Percentiles rank a stretch among this genome's conserved stretches.
Conservation (phyloP, 1,140 invertebrate genomes). For the Panagrolaimus sp. region DNA sequence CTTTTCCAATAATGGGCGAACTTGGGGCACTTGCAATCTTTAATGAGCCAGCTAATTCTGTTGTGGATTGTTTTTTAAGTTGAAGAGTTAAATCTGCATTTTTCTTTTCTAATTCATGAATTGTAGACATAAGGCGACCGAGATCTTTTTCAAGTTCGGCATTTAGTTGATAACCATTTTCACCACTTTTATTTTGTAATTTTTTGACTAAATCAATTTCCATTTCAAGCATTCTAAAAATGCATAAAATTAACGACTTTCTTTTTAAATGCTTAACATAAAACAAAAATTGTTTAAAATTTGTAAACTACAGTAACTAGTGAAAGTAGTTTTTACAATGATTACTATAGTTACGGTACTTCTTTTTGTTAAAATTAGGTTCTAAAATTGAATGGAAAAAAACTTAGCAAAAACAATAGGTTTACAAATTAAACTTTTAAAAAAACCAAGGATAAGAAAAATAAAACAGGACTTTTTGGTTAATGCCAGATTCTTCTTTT, state of each 20-base stretch:
- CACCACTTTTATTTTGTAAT: conserved; percentile 14
- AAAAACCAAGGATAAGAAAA: conserved; percentile 4
- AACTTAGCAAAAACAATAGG: neutral
- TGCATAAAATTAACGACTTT: too few relatives aligned
- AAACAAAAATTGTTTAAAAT: too few relatives aligned
- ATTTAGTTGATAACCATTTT: conserved; percentile 21
- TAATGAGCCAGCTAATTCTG: neutral
- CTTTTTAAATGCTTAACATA: neutral
- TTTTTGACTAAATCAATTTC: conserved; percentile 36
- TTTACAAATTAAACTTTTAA: conserved; percentile 8
- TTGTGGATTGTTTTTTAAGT: conserved; percentile 21
- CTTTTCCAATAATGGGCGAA: neutral
- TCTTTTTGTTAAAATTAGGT: too few relatives aligned
- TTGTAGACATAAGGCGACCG: conserved; percentile 32
- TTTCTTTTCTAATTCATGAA: conserved; percentile 43
- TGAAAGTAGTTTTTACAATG: too few relatives aligned
- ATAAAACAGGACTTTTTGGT: conserved; percentile 28
- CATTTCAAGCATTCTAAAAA: conserved; percentile 37
- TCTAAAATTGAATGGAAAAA: neutral
- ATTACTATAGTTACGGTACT: too few relatives aligned
- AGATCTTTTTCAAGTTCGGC: conserved; percentile 47
- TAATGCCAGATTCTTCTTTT: conserved; percentile 25
- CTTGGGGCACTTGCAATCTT: neutral
- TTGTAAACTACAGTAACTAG: too few relatives aligned
- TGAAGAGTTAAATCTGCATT: conserved; percentile 42